Evolutionary conservation across 2,797 vertebrate genomes (phyloP), one percentile per base, ranked within the genome.

Genomic region (Rallus crepitans): DNA sequence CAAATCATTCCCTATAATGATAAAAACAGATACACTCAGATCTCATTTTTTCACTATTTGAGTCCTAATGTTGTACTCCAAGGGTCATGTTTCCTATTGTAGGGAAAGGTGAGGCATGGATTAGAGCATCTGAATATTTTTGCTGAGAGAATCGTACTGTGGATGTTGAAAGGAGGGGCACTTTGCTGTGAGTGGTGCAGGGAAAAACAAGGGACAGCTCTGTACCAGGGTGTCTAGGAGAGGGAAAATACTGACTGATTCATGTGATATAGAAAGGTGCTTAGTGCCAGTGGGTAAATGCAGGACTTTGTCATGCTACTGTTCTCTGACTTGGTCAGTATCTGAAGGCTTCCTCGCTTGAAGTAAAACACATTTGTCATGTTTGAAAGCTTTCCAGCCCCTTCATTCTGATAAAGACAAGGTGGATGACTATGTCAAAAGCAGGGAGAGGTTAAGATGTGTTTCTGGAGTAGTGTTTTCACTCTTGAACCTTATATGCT

Each of bases 101-200:
- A 55, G 3, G 10, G 28, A 91, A 77, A 83, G 27, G 6, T 33
- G 30, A 75, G 7, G 10, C 2, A 1, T 21, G 47, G 83, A 24
- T n/a, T 69, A 53, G 0, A 57, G 5, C 23, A 45, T 28, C 7
- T 4, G 6, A 31, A 5, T 59, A 28, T 47, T 15, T 84, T 75
- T 59, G 42, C 42, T 45, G 42, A 45, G 42, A 19, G 42, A 18
- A 45, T 45, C 16, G 4, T 45, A 69, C 3, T 20, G 8, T 5
- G 72, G 47, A 23, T 88, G 3, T 55, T 87, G 61, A 53, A 80
- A 79, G 13, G 9, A 28, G 18, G 18, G 42, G 18, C 16, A 19
- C 9, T 13, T 7, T 84, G 6, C n/a, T 63, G 7, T 8, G 9
- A 42, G 17, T 0, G 0, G 8, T 45, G 11, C 27, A 37, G 4